These are phyloP conservation scores for Morone saxatilis DNA, from an alignment of 2,113 vertebrate genomes.

Conservation along the genomic window DNA sequence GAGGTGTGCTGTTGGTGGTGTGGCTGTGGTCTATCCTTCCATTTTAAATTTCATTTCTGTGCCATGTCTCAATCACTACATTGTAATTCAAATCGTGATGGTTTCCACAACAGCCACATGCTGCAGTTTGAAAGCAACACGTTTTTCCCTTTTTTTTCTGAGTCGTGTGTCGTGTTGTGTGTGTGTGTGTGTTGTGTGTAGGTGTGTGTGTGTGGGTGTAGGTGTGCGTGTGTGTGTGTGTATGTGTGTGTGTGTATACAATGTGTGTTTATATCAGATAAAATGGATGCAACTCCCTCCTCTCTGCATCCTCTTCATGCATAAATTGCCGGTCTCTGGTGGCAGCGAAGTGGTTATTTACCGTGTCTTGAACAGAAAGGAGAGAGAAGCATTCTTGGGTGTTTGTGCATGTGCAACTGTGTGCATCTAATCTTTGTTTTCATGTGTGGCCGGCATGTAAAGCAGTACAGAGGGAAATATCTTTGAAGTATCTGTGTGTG, in stretches of 20 bases:
- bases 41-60: constrained; percentile 51
- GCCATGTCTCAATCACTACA: constrained; percentile 47
- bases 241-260: neutral
- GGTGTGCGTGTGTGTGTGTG: neutral
- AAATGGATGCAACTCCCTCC: constrained; percentile 12
- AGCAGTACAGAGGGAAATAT: constrained; percentile 40
- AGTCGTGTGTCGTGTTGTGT: neutral
- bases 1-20: no score
- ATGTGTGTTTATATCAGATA: neutral
- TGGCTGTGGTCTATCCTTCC: neutral
- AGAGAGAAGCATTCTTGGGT: neutral
- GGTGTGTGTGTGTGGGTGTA: neutral
- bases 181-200: neutral
- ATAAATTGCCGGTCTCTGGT: constrained; percentile 46
- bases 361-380: constrained; percentile 28
- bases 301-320: constrained; percentile 39
- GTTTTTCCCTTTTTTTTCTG: no score
- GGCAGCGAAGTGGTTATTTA: constrained; percentile 40
- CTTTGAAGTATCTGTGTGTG: constrained; percentile 33
- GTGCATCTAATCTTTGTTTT: constrained; percentile 24
- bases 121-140: constrained; percentile 14
- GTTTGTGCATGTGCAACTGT: neutral
- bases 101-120: constrained; percentile 18
- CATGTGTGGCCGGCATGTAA: constrained; percentile 31
- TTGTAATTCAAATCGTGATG: constrained; percentile 58